phyloP scores from a whole-genome alignment of 2,888 invertebrate species.

The Lypha dubia region DNA sequence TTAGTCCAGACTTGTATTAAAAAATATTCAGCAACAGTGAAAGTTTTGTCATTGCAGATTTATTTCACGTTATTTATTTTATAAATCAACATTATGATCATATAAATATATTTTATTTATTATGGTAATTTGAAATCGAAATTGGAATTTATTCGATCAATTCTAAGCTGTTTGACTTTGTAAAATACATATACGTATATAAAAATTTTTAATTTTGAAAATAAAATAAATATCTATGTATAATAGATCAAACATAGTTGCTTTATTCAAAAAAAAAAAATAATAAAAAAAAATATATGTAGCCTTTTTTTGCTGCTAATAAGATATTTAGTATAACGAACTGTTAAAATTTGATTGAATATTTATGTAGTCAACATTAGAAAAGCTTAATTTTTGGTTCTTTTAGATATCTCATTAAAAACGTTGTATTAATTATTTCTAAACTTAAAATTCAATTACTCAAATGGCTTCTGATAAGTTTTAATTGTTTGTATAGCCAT shows the following conservation, averaged over 20 bases:
- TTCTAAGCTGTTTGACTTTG: slow-evolving; percentile 27
- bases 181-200: background rate
- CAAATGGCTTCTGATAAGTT: background rate
- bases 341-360: no score
- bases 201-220: background rate
- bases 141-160: no score
- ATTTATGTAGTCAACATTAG: background rate
- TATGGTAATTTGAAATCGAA: no score
- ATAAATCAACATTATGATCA: background rate
- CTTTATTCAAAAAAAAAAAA: no score
- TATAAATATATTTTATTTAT: no score
- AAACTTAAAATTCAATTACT: background rate
- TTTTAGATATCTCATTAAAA: background rate
- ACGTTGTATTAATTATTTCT: background rate
- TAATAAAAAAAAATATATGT: no score
- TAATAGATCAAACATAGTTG: background rate
- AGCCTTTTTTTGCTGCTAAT: no score
- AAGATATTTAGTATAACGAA: no score
- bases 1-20: no score
- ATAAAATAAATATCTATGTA: background rate
- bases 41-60: no score
- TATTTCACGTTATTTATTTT: no score
- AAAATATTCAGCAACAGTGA: no score
- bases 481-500: background rate
- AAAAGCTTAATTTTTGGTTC: background rate